A percentile compares a stretch with the other conserved stretches of the same genome.
These are phyloP conservation scores for Aphidoletes aphidimyza DNA, from an alignment of 2,888 invertebrate species.

Conservation along the genomic window DNA sequence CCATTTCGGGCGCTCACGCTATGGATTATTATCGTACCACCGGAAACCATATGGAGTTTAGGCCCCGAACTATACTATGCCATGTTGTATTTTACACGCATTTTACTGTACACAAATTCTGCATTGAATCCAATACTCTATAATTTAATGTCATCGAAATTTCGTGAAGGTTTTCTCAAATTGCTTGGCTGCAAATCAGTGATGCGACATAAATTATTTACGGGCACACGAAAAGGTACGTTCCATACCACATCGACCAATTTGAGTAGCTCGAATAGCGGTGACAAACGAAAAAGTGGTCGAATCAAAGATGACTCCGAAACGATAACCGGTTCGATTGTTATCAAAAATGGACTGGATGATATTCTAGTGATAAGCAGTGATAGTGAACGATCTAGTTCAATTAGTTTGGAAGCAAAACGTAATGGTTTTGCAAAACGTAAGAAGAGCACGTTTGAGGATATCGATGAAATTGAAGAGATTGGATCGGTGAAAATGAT, in stretches of 20 bases:
- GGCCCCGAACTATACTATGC: slow-evolving; percentile 86
- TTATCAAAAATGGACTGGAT: slow-evolving; percentile 33
- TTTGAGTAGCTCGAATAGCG: slow-evolving; percentile 59
- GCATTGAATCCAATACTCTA: slow-evolving; percentile 92
- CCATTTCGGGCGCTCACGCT: slow-evolving; percentile 89
- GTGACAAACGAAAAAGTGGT: slow-evolving; percentile 56
- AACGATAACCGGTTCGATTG: slow-evolving; percentile 18
- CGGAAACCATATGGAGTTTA: slow-evolving; percentile 74
- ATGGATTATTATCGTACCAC: slow-evolving; percentile 84
- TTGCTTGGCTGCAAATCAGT: slow-evolving; percentile 68
- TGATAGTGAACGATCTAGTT: background rate
- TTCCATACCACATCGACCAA: slow-evolving; percentile 61
- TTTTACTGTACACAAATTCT: slow-evolving; percentile 90
- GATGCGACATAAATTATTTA: slow-evolving; percentile 56
- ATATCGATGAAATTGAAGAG: slow-evolving; percentile 52
- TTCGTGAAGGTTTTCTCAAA: slow-evolving; percentile 82
- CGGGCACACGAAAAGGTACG: slow-evolving; percentile 59
- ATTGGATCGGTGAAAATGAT: background rate
- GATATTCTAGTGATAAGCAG: background rate
- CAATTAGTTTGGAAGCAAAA: background rate
- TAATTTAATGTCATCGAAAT: slow-evolving; percentile 92
- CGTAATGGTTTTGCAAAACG: slow-evolving; percentile 36
- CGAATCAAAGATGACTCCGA: slow-evolving; percentile 50
- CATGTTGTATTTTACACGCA: slow-evolving; percentile 84
- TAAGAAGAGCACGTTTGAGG: slow-evolving; percentile 39